Conservation (phyloP, 2,888 invertebrate species). For the Chrysolina americana region DNA sequence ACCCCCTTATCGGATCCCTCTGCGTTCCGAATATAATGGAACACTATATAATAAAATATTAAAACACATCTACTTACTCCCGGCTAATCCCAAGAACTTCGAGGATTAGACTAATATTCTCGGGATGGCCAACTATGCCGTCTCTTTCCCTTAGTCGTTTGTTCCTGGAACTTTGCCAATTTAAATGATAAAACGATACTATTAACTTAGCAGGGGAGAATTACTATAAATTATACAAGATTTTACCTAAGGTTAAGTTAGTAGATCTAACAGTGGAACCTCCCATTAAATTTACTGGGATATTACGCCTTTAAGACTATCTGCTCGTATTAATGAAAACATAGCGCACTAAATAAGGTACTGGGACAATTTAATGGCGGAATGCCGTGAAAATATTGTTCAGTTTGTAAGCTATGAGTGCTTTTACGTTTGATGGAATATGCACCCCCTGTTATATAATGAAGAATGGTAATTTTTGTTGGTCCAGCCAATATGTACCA, state of each 20-base stretch:
- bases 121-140: conserved; percentile 32
- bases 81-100: conserved; percentile 41
- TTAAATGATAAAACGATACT: conserved; percentile 69
- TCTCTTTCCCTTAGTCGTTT: conserved; percentile 56
- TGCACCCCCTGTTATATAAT: background rate
- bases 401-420: conserved; percentile 31
- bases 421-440: conserved; percentile 29
- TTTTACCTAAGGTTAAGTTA: conserved; percentile 66
- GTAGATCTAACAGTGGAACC: conserved; percentile 55
- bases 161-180: conserved; percentile 67
- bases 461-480: background rate
- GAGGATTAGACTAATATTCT: conserved; percentile 52
- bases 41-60: conserved; percentile 14
- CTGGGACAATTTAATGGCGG: conserved; percentile 50
- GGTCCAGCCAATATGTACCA: background rate
- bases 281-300: conserved; percentile 61
- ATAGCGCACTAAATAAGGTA: conserved; percentile 51
- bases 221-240: conserved; percentile 68
- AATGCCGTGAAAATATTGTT: conserved; percentile 38
- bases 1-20: background rate
- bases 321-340: conserved; percentile 58
- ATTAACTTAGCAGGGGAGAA: conserved; percentile 66
- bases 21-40: conserved; percentile 1
- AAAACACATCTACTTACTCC: conserved; percentile 32
- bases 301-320: conserved; percentile 61